phyloP scores from a whole-genome alignment of 2,113 vertebrate species.

The Alosa alosa region DNA sequence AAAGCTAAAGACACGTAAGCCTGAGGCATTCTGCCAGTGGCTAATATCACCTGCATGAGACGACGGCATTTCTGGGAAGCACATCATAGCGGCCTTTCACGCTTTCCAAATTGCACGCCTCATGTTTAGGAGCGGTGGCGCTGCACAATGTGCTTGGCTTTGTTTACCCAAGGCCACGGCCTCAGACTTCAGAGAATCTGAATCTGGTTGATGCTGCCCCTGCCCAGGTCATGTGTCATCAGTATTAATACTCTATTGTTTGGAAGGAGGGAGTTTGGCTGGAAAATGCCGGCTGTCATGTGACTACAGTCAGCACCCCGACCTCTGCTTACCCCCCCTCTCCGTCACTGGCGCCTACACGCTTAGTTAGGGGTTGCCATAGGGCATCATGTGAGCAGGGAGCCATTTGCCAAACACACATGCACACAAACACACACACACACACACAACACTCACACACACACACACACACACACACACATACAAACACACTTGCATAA shows the following conservation, averaged over 20 bases:
- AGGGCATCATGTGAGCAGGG: conserved; percentile 74
- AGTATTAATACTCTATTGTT: conserved; percentile 68
- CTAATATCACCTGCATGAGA: background rate
- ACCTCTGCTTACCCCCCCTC: conserved; percentile 22
- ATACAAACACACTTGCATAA: conserved; percentile 18
- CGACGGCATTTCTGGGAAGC: background rate
- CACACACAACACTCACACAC: conserved; percentile 33
- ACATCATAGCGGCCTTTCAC: background rate
- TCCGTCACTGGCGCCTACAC: conserved; percentile 74
- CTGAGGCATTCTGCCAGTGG: background rate
- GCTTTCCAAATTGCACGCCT: background rate
- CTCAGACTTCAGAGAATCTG: conserved; percentile 3
- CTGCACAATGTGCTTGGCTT: background rate
- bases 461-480: conserved; percentile 43
- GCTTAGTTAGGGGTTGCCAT: conserved; percentile 76
- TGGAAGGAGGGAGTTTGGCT: conserved; percentile 67
- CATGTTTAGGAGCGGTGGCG: background rate
- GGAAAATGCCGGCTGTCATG: conserved; percentile 72
- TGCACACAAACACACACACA: conserved; percentile 58
- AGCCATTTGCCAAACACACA: conserved; percentile 64
- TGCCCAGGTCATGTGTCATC: conserved; percentile 69
- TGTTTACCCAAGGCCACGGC: conserved; percentile 17
- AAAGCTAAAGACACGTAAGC: background rate
- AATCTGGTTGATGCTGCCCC: conserved; percentile 5
- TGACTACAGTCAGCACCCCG: conserved; percentile 66